These are phyloP conservation scores for Ptiloglossa arizonensis DNA, from an alignment of 1,140 invertebrate genomes.

Conservation along the genomic window DNA sequence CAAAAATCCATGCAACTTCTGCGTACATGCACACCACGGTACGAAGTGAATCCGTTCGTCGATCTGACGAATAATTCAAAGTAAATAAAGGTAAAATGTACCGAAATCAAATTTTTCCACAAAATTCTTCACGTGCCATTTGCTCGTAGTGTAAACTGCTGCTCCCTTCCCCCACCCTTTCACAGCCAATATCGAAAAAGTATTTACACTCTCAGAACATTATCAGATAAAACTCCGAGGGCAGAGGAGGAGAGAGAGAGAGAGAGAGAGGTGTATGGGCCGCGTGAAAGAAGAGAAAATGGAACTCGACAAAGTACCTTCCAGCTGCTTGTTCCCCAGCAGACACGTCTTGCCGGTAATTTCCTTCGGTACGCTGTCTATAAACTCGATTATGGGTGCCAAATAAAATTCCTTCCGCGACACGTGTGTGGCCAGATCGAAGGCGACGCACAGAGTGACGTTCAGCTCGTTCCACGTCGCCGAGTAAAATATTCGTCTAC, in stretches of 20 bases:
- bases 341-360: slow-evolving; percentile 80
- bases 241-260: no score
- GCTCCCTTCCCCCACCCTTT: no score
- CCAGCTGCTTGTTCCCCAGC: slow-evolving; percentile 83
- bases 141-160: no score
- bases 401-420: slow-evolving; percentile 83
- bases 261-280: not conserved
- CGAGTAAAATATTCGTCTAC: slow-evolving; percentile 87
- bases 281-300: not conserved
- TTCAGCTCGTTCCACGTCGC: slow-evolving; percentile 87
- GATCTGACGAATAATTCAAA: no score
- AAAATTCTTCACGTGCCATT: no score
- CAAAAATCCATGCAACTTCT: no score
- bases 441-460: slow-evolving; percentile 88
- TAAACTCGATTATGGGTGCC: slow-evolving; percentile 89
- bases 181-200: not conserved
- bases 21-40: no score
- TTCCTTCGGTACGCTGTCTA: slow-evolving; percentile 87
- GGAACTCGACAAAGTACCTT: slow-evolving; percentile 81
- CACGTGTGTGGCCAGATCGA: slow-evolving; percentile 82
- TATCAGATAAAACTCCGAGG: slow-evolving; percentile 10
- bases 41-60: no score
- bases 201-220: not conserved
- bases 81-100: no score
- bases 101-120: no score